phyloP scores from a whole-genome alignment of 2,113 vertebrate genomes.

The Antechinus stuartii region DNA sequence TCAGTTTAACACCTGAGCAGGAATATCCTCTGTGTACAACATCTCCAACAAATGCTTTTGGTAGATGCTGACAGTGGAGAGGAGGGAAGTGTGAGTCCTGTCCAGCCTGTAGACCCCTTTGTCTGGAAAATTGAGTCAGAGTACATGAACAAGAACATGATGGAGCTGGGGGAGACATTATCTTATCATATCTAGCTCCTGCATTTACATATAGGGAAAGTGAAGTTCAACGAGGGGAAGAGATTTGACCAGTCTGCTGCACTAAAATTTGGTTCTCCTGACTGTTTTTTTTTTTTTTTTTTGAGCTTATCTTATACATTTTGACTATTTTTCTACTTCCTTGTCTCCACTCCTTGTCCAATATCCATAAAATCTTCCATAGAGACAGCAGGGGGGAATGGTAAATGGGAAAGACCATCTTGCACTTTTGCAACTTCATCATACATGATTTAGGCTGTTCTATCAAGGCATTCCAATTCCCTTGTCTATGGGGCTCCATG shows the following conservation, averaged over 20 bases:
- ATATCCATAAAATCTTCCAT: neutral
- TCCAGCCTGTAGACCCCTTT: neutral
- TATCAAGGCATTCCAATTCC: neutral
- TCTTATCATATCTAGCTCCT: neutral
- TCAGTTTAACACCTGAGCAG: neutral
- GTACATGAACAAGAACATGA: neutral
- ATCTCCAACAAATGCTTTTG: neutral
- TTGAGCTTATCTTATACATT: neutral
- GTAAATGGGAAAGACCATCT: neutral
- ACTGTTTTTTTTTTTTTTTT: neutral
- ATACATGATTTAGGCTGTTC: neutral
- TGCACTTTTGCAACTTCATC: neutral
- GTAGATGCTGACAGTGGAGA: neutral
- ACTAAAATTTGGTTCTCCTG: neutral
- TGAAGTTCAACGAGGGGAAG: neutral
- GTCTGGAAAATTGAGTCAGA: neutral
- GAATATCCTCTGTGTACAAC: neutral
- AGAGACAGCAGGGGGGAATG: neutral
- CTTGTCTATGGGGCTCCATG: conserved; percentile 32
- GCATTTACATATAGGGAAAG: neutral
- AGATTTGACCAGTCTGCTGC: neutral
- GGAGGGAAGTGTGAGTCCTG: neutral
- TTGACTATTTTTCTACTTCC: neutral
- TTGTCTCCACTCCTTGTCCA: neutral
- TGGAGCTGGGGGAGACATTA: neutral